A percentile compares a stretch with the other conserved stretches of the same genome.
These are phyloP conservation scores for Tragelaphus eurycerus DNA, from an alignment of 2,797 vertebrate species.

Conservation along the genomic window DNA sequence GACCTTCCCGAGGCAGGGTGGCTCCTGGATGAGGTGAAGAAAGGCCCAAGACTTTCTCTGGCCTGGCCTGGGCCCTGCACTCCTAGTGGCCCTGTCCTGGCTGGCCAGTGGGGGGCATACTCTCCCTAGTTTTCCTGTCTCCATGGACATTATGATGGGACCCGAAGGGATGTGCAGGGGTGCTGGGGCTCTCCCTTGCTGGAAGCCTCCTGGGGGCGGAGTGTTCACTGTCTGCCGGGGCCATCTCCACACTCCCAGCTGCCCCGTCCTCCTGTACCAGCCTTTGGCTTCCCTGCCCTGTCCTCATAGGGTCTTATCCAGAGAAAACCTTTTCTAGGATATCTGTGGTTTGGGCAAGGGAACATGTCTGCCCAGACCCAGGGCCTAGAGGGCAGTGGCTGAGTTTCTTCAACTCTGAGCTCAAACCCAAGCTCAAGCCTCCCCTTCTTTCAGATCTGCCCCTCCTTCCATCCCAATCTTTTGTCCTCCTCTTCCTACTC, in stretches of 20 bases:
- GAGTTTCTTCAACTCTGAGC: not conserved
- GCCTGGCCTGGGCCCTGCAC: not conserved
- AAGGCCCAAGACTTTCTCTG: not conserved
- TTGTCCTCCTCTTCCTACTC: not conserved
- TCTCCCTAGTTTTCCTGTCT: slow-evolving; percentile 66
- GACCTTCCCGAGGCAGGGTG: not conserved
- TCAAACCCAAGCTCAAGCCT: not conserved
- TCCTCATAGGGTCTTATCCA: not conserved
- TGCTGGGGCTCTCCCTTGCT: not conserved
- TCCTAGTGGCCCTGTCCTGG: not conserved
- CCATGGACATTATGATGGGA: not conserved
- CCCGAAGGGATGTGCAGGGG: not conserved
- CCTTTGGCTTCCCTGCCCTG: not conserved
- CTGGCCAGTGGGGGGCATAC: slow-evolving; percentile 75
- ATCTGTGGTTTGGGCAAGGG: not conserved
- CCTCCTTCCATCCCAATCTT: not conserved
- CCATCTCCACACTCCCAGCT: not conserved
- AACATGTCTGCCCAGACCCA: not conserved
- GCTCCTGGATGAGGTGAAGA: not conserved
- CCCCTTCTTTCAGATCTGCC: not conserved
- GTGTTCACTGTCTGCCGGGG: not conserved
- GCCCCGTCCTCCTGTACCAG: not conserved
- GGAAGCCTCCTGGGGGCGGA: not conserved
- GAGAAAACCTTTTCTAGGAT: not conserved
- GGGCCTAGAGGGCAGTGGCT: not conserved